These are phyloP conservation scores for Danio jaintianensis DNA, from an alignment of 2,797 vertebrate genomes.

Conservation along the genomic window DNA sequence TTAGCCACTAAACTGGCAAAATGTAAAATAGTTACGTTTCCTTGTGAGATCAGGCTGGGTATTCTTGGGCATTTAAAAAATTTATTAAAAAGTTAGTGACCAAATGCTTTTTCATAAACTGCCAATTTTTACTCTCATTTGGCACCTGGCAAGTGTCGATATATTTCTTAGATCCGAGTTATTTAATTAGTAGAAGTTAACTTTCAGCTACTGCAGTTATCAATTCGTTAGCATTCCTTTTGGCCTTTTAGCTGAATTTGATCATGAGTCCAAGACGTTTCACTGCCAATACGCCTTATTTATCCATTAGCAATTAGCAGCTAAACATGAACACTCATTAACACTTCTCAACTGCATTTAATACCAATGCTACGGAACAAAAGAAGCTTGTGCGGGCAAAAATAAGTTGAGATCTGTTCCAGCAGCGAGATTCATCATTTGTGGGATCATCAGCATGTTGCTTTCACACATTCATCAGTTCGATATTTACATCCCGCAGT, in stretches of 20 bases:
- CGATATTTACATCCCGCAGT: constrained; percentile 30
- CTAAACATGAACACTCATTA: neutral
- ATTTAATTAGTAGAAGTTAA: neutral
- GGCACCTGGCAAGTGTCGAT: too few species aligned
- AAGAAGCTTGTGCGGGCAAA: neutral
- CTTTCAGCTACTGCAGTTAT: neutral
- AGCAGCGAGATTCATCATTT: constrained; percentile 22
- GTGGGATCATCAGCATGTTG: constrained; percentile 17
- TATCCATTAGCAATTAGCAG: neutral
- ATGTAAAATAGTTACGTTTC: too few species aligned
- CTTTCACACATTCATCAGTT: constrained; percentile 41
- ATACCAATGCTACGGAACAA: neutral
- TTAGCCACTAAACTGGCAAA: too few species aligned
- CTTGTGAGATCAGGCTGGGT: too few species aligned
- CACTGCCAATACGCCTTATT: neutral
- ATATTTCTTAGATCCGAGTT: neutral
- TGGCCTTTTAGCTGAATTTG: neutral
- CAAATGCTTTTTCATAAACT: too few species aligned
- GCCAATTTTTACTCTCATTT: too few species aligned
- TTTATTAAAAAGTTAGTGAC: too few species aligned
- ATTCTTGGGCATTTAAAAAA: too few species aligned
- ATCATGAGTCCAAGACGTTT: neutral
- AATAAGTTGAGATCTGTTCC: constrained; percentile 8
- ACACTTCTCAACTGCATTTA: neutral
- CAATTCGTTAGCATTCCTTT: neutral